Evolutionary conservation across 2,797 vertebrate species (phyloP).

Genomic region (Anguilla anguilla): DNA sequence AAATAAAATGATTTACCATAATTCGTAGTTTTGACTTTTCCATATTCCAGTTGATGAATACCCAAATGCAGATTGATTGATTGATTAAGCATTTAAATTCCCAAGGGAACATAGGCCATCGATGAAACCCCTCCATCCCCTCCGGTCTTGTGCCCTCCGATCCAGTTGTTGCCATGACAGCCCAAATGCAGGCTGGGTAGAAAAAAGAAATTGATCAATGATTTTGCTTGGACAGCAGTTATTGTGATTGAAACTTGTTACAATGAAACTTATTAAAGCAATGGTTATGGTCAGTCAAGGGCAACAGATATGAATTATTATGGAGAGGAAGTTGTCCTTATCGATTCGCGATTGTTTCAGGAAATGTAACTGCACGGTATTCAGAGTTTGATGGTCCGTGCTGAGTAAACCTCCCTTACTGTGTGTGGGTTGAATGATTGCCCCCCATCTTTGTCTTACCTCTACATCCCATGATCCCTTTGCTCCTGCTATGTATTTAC

Average conservation of each 20-base stretch:
- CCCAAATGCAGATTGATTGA: neutral
- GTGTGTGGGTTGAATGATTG: neutral
- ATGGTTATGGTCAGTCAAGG: neutral
- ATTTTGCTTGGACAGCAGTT: constrained; percentile 1
- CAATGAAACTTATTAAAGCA: neutral
- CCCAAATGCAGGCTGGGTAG: neutral
- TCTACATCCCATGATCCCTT: neutral
- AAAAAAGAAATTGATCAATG: neutral
- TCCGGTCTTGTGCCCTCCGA: too few species aligned
- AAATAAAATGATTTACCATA: neutral
- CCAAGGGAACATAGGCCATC: too few species aligned
- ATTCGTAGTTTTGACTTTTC: neutral
- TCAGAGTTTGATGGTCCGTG: neutral
- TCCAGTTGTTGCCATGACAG: neutral
- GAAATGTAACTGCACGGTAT: constrained; percentile 22
- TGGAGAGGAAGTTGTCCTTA: neutral
- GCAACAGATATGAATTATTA: neutral
- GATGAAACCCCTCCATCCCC: neutral
- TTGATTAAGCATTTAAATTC: neutral
- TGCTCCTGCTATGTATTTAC: too few species aligned
- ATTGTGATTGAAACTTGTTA: neutral
- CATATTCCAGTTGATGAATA: neutral
- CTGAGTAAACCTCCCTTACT: neutral
- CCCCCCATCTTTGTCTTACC: constrained; percentile 2
- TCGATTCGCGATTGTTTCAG: constrained; percentile 4